Conservation (phyloP, 2,113 vertebrate species). For the Pholis gunnellus region DNA sequence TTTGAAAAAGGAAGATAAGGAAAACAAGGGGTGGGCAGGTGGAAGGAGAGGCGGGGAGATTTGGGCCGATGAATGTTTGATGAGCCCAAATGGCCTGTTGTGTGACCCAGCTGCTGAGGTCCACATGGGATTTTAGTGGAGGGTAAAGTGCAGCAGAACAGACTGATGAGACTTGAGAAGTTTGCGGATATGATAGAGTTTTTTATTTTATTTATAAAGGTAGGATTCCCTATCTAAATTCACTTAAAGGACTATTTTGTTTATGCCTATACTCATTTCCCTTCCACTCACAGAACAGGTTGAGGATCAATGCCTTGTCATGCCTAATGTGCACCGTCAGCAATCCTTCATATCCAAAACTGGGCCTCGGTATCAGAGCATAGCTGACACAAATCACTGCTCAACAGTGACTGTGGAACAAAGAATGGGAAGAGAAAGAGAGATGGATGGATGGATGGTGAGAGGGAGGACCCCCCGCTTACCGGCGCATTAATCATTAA, state of each 20-base stretch:
- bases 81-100: slow-evolving; percentile 78
- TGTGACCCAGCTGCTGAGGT: slow-evolving; percentile 67
- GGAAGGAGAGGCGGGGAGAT: slow-evolving; percentile 46
- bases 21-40: slow-evolving; percentile 1
- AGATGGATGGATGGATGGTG: slow-evolving; percentile 53
- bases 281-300: slow-evolving; percentile 10
- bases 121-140: slow-evolving; percentile 64
- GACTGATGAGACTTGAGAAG: not conserved
- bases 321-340: slow-evolving; percentile 52
- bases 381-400: slow-evolving; percentile 65
- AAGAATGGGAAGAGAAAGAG: slow-evolving; percentile 48
- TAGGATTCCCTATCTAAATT: slow-evolving; percentile 4
- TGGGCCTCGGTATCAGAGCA: slow-evolving; percentile 60
- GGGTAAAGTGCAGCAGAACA: slow-evolving; percentile 37
- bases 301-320: slow-evolving; percentile 54
- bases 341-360: slow-evolving; percentile 63
- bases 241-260: slow-evolving; percentile 16
- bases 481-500: slow-evolving; percentile 82
- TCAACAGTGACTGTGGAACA: slow-evolving; percentile 60
- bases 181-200: not conserved
- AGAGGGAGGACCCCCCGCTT: slow-evolving; percentile 59
- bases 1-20: slow-evolving; percentile 31
- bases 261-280: slow-evolving; percentile 29
- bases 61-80: slow-evolving; percentile 82
- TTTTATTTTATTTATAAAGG: not conserved